Conservation (phyloP, 2,888 invertebrate species). For the Dyspetes luteomarginatus region DNA sequence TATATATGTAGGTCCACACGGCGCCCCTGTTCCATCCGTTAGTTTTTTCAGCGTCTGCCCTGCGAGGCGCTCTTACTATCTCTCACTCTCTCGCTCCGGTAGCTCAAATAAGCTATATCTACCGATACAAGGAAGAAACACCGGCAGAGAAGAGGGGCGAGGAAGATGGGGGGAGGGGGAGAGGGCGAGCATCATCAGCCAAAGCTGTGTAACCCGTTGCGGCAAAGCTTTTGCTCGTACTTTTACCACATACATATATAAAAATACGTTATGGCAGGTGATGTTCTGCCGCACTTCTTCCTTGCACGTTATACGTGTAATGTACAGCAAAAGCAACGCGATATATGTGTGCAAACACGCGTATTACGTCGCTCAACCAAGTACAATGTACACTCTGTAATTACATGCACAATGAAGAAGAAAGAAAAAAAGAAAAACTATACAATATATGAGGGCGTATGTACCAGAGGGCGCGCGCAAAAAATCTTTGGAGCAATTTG, state of each 20-base stretch:
- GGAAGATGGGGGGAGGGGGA: background rate
- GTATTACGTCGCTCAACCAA: conserved; percentile 19
- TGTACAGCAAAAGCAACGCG: background rate
- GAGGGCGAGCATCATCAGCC: conserved; percentile 26
- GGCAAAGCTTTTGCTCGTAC: conserved; percentile 54
- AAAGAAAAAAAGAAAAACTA: background rate
- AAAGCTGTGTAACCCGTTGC: conserved; percentile 49
- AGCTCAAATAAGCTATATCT: conserved; percentile 53
- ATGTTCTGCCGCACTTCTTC: conserved; percentile 52
- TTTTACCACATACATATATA: conserved; percentile 11
- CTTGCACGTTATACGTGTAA: background rate
- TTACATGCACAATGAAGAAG: background rate
- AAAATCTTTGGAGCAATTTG: conserved; percentile 48
- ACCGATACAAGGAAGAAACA: conserved; percentile 42
- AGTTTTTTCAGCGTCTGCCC: conserved; percentile 80
- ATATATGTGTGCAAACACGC: conserved; percentile 16
- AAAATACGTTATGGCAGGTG: conserved; percentile 53
- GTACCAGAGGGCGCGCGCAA: background rate
- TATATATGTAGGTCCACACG: conserved; percentile 56
- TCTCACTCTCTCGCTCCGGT: conserved; percentile 31
- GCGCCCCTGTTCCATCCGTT: conserved; percentile 71
- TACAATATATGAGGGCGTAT: background rate
- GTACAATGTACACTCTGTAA: conserved; percentile 6
- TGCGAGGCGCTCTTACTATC: conserved; percentile 70
- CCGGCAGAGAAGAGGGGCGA: no score